These are phyloP conservation scores for Fissipunctia ypsillon DNA, from an alignment of 2,888 invertebrate genomes.

Conservation along the genomic window DNA sequence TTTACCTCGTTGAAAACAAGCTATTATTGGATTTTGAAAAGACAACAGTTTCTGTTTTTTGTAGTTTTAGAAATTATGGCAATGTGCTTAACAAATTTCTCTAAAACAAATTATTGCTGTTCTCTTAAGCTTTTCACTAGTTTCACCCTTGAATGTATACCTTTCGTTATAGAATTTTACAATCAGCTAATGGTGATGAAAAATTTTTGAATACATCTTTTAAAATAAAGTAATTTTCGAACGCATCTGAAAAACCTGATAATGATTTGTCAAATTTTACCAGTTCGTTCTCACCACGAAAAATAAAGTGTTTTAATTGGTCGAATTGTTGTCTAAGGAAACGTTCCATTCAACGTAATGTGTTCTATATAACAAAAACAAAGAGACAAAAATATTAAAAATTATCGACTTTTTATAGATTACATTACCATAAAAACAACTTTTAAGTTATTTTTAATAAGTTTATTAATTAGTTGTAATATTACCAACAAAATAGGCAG, in stretches of 20 bases:
- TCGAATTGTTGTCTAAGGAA: accelerated
- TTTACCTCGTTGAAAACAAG: neutral
- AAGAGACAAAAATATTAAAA: no score
- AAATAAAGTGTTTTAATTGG: constrained; percentile 6
- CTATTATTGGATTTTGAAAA: no score
- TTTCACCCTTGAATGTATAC: neutral
- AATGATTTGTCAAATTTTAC: constrained; percentile 44
- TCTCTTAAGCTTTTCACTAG: neutral
- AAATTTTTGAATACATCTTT: neutral
- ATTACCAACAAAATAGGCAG: neutral
- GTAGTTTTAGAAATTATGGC: neutral
- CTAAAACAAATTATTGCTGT: neutral
- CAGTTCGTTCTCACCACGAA: constrained; percentile 22
- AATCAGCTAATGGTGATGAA: neutral
- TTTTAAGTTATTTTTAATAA: neutral
- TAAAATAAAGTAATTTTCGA: neutral
- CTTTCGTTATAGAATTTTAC: neutral
- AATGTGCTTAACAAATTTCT: neutral
- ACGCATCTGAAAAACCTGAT: neutral
- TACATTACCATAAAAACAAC: neutral
- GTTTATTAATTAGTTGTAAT: no score
- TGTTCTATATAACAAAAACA: accelerated
- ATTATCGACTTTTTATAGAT: accelerated
- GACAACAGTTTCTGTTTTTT: neutral
- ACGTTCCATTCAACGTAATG: constrained; percentile 7